Evolutionary conservation across 2,113 vertebrate genomes (phyloP), one percentile per base, ranked within the genome.

Genomic region (Cyanistes caeruleus): DNA sequence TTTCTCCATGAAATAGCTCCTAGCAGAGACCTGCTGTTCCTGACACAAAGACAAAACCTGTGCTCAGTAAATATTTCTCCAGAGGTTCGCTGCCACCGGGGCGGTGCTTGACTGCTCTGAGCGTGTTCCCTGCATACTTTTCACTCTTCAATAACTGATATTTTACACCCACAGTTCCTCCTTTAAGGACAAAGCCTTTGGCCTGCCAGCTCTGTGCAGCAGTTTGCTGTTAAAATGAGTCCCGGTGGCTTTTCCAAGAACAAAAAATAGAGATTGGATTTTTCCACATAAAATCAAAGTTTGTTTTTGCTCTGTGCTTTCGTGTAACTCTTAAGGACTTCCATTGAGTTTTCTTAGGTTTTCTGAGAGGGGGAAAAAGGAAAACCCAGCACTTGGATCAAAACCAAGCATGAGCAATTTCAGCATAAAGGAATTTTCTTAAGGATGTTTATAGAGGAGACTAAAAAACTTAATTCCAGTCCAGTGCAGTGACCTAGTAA

Each of bases 211-310:
- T 83, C 52, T 53, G 12, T 30, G 13, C 7, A 0, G 88, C 55
- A 68, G 27, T 30, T 63, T 74, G 85, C 92, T 23, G 22, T 74
- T 85, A 22, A 77, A 92, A 68, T 19, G 48, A 73, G 51, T 37
- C 77, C 44, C 1, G 6, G 28, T 62, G 33, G 56, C 56, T 81
- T 94, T 95, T 95, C 95, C 92, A 94, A 70, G 95, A 91, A 93
- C 19, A 49, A 72, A 91, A 93, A 58, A 33, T 1, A 75, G 44
- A 85, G 44, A 41, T 39, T 30, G 0, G 15, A 7, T 74, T 94
- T 97, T 96, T 97, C 95, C 95, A 91, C 95, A 67, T 91, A 83
- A 96, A 96, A 82, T 43, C 81, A 9, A 62, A 20, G 55, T 68
- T 95, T 77, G 28, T 65, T 90, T 89, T 89, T 58, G 27, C 52